Evolutionary conservation across 2,888 invertebrate genomes (phyloP).

Genomic region (Cantharis flavilabris): DNA sequence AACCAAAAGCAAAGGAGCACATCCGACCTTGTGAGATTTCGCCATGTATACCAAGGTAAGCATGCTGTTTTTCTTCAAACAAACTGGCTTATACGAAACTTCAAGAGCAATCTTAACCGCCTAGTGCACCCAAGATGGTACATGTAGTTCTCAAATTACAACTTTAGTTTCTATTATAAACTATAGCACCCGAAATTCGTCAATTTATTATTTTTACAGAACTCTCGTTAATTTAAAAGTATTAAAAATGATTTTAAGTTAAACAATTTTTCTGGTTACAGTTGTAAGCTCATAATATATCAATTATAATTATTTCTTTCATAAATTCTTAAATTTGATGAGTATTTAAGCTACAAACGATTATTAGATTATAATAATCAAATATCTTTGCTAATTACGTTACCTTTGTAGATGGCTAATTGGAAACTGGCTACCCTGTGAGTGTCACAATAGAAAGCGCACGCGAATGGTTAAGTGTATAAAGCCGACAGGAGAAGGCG

Average conservation of each 20-base stretch:
- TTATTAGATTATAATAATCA: not conserved
- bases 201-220: no score
- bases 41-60: slow-evolving; percentile 39
- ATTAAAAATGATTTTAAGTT: no score
- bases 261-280: not conserved
- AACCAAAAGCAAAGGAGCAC: slow-evolving; percentile 26
- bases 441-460: slow-evolving; percentile 41
- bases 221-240: no score
- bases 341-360: not conserved
- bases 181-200: no score
- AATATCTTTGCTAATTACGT: not conserved
- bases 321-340: not conserved
- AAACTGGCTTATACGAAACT: no score
- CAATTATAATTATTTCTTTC: not conserved
- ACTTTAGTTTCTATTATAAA: no score
- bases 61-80: not conserved
- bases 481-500: slow-evolving; percentile 48
- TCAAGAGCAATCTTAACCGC: no score
- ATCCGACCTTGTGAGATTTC: slow-evolving; percentile 38
- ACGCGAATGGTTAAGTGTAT: slow-evolving; percentile 47
- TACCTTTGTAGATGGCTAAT: slow-evolving; percentile 47
- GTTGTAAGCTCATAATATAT: not conserved
- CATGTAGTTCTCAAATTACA: no score
- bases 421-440: slow-evolving; percentile 50
- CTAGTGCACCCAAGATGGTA: no score